Evolutionary conservation across 2,797 vertebrate genomes (phyloP), one percentile per base, ranked within the genome.

Genomic region (Sebastes itinus): DNA sequence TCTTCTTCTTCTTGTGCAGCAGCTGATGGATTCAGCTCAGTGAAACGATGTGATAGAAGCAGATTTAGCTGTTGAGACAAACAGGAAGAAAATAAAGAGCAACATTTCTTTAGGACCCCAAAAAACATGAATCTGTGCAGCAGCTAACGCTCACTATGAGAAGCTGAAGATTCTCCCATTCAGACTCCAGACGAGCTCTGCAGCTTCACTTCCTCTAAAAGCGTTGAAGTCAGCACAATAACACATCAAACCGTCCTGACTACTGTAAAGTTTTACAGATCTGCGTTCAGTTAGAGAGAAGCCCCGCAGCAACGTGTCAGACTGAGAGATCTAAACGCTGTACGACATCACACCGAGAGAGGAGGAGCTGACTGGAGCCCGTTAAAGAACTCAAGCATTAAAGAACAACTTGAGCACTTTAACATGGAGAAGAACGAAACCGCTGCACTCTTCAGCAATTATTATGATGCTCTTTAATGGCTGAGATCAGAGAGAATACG

Each of bases 221-320:
- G 38, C 54, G 58, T 72, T 68, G 42, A 59, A 73, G 82, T 93
- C 91, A 91, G 88, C 91, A 90, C 56, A 91, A 46, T 68, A 72
- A 80, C 86, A 77, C 87, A 84, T 86, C 85, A 80, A 72, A 68
- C 78, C 70, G 68, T 77, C 55, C 35, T 80, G 71, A 69, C 55
- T 69, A 73, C 52, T 28, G 67, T 25, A 77, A 72, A 80, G 62
- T 85, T 87, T 81, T 68, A 72, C 75, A 81, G 84, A 87, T 88
- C 70, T 88, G 85, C 83, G 63, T 80, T 75, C 65, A 70, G 80
- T 88, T 60, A 59, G 63, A 87, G 71, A 86, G 77, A 62, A 68
- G 86, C 83, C 75, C 59, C 32, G 83, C 86, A 89, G 90, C 80
- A 76, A 72, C 62, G 64, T 73, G 81, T 88, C 59, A 82, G 75